Conservation (phyloP, 2,888 invertebrate genomes). For the Hypsopygia costalis region DNA sequence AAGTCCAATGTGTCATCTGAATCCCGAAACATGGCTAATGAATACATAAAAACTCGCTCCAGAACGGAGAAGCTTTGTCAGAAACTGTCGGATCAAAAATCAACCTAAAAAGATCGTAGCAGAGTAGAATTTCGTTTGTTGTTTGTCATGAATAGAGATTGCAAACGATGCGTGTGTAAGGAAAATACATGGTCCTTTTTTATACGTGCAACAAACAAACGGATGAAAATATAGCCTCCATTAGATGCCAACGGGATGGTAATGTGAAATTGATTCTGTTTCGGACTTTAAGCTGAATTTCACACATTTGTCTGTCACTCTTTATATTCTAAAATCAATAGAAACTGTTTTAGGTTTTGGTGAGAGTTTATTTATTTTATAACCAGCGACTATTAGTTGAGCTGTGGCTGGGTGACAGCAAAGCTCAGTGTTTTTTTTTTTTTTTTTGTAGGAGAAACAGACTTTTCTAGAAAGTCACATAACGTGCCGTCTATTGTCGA, state of each 20-base stretch:
- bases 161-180: slow-evolving; percentile 11
- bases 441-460: no score
- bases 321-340: no score
- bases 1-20: slow-evolving; percentile 21
- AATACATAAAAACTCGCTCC: slow-evolving; percentile 26
- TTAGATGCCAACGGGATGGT: slow-evolving; percentile 32
- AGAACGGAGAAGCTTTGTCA: slow-evolving; percentile 8
- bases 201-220: slow-evolving; percentile 28
- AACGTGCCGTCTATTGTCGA: no score
- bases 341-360: no score
- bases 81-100: slow-evolving; percentile 3
- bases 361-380: no score
- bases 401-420: no score
- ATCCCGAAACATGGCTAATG: slow-evolving; percentile 27
- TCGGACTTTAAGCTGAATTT: not conserved
- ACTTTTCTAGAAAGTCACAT: no score
- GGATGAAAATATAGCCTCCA: slow-evolving; percentile 31
- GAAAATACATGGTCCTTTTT: slow-evolving; percentile 18
- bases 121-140: slow-evolving; percentile 12
- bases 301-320: no score
- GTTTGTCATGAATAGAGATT: slow-evolving; percentile 2
- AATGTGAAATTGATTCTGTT: slow-evolving; percentile 35
- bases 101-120: not conserved
- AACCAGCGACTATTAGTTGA: no score
- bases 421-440: no score